Conservation (phyloP, 2,113 vertebrate genomes). For the Aspiorhynchus laticeps region DNA sequence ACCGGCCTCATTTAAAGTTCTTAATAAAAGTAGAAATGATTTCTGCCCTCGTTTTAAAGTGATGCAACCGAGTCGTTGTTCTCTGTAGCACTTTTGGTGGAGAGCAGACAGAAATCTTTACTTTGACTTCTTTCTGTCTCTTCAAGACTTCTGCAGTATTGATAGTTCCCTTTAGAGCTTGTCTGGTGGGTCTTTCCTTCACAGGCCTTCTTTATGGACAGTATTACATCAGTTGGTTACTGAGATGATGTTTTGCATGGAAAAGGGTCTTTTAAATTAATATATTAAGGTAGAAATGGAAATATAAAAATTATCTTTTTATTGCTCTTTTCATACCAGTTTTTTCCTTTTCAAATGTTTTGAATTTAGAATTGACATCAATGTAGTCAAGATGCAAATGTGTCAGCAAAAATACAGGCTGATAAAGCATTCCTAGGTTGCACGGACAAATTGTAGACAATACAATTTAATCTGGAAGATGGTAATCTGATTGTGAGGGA, state of each 20-base stretch:
- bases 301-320: neutral
- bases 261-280: conserved; percentile 6
- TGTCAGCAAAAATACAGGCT: conserved; percentile 42
- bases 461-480: conserved; percentile 62
- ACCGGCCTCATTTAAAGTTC: conserved; percentile 25
- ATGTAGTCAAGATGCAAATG: conserved; percentile 49
- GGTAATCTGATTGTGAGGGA: conserved; percentile 73
- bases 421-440: conserved; percentile 60
- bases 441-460: conserved; percentile 64
- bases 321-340: neutral
- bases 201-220: conserved; percentile 34
- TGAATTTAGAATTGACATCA: conserved; percentile 30
- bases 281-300: conserved; percentile 3
- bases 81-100: neutral
- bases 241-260: conserved; percentile 1
- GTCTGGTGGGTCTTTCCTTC: conserved; percentile 79
- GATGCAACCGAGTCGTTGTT: conserved; percentile 23
- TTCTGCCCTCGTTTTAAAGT: conserved; percentile 22
- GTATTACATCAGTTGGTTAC: conserved; percentile 15
- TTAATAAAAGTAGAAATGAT: conserved; percentile 33
- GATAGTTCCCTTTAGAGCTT: conserved; percentile 54
- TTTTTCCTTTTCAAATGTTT: conserved; percentile 15
- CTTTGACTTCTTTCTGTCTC: conserved; percentile 42
- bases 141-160: conserved; percentile 77
- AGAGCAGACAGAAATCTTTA: conserved; percentile 15